Percentiles rank a stretch among this genome's conserved stretches.
phyloP scores from a whole-genome alignment of 1,140 invertebrate genomes.

The Eurosta solidaginis region DNA sequence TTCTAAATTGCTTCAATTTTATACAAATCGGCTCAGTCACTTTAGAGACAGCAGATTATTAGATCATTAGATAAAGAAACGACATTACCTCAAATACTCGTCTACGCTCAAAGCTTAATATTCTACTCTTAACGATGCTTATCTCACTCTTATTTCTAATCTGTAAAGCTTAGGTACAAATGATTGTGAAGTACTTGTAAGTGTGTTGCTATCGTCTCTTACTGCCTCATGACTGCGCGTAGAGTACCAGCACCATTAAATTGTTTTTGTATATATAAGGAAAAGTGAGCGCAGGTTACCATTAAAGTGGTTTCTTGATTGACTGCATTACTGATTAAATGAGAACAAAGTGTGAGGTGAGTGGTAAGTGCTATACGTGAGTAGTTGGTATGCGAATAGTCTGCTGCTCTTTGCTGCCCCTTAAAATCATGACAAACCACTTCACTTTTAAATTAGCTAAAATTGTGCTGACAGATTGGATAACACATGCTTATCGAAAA shows the following conservation, averaged over 20 bases:
- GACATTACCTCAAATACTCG: background rate
- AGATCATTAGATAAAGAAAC: slow-evolving; percentile 23
- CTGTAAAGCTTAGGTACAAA: background rate
- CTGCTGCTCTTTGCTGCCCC: no score
- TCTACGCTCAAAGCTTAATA: background rate
- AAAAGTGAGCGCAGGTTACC: background rate
- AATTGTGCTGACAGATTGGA: background rate
- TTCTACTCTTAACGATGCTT: background rate
- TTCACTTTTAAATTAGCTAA: background rate
- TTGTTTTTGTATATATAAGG: background rate
- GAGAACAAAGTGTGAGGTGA: background rate
- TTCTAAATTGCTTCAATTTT: no score
- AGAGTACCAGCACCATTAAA: no score
- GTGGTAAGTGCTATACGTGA: no score
- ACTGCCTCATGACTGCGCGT: background rate
- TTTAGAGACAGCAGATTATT: no score
- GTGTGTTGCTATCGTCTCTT: background rate
- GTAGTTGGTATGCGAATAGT: no score
- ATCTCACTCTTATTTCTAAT: no score
- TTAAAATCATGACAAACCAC: no score
- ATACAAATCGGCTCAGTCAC: no score
- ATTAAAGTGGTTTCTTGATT: background rate
- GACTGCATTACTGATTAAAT: background rate
- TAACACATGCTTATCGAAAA: background rate
- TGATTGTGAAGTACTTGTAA: background rate